Percentiles rank a stretch among this genome's conserved stretches.
phyloP scores from a whole-genome alignment of 2,797 vertebrate species.

The Paguma larvata region DNA sequence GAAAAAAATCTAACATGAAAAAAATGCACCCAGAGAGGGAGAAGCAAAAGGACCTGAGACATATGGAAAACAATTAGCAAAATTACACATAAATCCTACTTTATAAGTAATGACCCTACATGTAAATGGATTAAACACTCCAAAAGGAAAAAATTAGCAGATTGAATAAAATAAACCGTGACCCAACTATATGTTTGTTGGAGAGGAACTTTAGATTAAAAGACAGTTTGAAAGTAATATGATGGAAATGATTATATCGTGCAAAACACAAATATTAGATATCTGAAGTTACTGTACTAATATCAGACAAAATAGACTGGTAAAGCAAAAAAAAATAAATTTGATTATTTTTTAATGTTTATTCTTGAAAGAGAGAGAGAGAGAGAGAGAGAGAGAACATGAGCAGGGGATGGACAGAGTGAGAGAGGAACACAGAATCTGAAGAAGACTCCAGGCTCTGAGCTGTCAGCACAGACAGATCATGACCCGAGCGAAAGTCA shows the following conservation, averaged over 20 bases:
- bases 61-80: not conserved
- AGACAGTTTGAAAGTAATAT: not conserved
- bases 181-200: not conserved
- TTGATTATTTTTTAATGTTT: too few relatives aligned
- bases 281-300: not conserved
- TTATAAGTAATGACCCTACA: not conserved
- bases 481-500: too few relatives aligned
- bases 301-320: not conserved
- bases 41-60: not conserved
- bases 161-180: not conserved
- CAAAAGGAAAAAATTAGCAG: not conserved
- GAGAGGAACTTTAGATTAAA: not conserved
- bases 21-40: not conserved
- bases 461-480: too few relatives aligned
- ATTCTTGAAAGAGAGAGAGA: too few relatives aligned
- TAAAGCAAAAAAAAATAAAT: not conserved
- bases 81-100: not conserved
- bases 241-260: not conserved
- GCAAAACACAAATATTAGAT: not conserved
- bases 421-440: too few relatives aligned
- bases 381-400: too few relatives aligned
- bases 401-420: too few relatives aligned
- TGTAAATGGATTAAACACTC: not conserved
- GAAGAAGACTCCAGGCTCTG: too few relatives aligned
- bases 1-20: not conserved